A percentile compares a stretch with the other conserved stretches of the same genome.
Evolutionary conservation across 2,113 vertebrate species (phyloP).

Genomic region (Daubentonia madagascariensis): DNA sequence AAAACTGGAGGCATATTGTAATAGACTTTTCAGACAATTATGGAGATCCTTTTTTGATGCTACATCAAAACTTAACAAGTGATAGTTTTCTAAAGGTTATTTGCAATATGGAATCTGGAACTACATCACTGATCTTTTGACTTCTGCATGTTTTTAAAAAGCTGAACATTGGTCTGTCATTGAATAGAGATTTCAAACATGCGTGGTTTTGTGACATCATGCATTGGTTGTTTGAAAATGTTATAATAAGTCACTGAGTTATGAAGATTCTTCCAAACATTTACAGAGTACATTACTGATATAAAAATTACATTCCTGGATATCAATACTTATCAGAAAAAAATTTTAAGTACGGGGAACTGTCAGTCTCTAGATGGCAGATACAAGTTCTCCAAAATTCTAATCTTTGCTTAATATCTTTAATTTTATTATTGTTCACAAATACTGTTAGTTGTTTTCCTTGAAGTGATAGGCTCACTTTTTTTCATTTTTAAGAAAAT

Average conservation of each 20-base stretch:
- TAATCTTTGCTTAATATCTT: fast-evolving
- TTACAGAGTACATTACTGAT: fast-evolving
- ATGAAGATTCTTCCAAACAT: too few species aligned
- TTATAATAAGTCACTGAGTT: background rate
- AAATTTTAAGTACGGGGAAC: background rate
- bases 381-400: too few species aligned
- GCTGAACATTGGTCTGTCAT: fast-evolving
- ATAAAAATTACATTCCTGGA: background rate
- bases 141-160: fast-evolving
- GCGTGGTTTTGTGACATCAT: background rate
- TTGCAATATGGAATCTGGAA: background rate
- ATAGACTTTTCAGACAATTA: background rate
- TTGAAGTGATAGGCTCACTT: background rate
- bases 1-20: background rate
- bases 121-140: background rate
- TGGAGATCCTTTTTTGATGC: background rate
- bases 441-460: too few species aligned
- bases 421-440: background rate
- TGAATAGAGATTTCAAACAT: background rate
- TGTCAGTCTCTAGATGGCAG: background rate
- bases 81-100: background rate
- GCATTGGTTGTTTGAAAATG: too few species aligned
- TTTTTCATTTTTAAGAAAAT: background rate
- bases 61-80: background rate
- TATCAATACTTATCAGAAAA: background rate